Evolutionary conservation across 1,140 invertebrate species (phyloP).

Genomic region (Cephus cinctus): DNA sequence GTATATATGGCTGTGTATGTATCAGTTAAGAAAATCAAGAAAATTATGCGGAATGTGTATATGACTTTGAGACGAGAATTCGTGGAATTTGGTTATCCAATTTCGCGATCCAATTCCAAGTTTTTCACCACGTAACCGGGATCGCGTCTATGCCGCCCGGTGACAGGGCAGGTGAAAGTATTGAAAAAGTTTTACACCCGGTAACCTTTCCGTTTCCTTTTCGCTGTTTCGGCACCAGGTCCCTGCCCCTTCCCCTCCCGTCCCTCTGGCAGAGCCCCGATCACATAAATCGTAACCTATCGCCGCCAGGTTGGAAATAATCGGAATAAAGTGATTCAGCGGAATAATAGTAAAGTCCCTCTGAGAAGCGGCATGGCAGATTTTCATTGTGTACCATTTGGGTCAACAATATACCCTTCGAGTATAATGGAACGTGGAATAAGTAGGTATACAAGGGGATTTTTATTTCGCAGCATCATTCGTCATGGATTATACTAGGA

Average conservation of each 20-base stretch:
- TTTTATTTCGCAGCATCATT: conserved; percentile 41
- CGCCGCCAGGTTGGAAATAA: conserved; percentile 38
- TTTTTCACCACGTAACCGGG: too few relatives aligned
- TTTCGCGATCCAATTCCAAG: too few relatives aligned
- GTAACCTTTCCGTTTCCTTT: conserved; percentile 1
- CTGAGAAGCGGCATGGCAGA: conserved; percentile 1
- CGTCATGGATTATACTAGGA: conserved; percentile 32
- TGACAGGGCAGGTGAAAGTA: background rate
- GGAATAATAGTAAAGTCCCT: conserved; percentile 29
- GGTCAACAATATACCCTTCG: conserved; percentile 35
- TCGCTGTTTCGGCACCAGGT: too few relatives aligned
- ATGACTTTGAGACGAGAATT: too few relatives aligned
- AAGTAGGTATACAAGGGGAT: conserved; percentile 25
- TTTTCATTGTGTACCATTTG: conserved; percentile 22
- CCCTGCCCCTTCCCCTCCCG: background rate
- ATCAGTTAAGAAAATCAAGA: too few relatives aligned
- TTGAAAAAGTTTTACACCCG: conserved; percentile 21
- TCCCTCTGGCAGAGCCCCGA: too few relatives aligned
- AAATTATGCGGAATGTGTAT: too few relatives aligned
- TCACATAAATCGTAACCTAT: conserved; percentile 34
- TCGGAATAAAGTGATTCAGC: conserved; percentile 39
- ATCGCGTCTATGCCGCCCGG: too few relatives aligned
- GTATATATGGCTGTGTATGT: too few relatives aligned
- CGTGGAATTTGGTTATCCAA: too few relatives aligned
- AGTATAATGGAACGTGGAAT: conserved; percentile 36